phyloP scores from a whole-genome alignment of 2,113 vertebrate genomes.

The Collichthys lucidus region DNA sequence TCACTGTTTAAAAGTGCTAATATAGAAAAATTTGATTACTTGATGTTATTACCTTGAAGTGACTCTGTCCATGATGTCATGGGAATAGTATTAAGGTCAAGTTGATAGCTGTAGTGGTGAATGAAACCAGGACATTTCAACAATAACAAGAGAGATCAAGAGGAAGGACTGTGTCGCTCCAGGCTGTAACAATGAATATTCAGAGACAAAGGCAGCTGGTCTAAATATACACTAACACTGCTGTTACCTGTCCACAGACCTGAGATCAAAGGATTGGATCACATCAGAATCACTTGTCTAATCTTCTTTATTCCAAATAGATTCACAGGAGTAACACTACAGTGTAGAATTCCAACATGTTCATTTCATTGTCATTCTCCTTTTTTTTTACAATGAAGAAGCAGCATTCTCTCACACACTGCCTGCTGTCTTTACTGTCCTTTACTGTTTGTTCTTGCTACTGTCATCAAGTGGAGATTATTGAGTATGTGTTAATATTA shows the following conservation, averaged over 20 bases:
- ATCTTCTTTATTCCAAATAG: neutral
- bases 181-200: conserved; percentile 1
- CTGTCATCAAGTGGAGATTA: no score
- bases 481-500: no score
- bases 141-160: conserved; percentile 14
- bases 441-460: no score
- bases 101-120: conserved; percentile 7
- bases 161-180: conserved; percentile 1
- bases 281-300: neutral
- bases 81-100: conserved; percentile 12
- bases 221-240: conserved; percentile 6
- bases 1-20: neutral
- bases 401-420: no score
- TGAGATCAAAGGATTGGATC: neutral
- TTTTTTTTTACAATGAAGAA: no score
- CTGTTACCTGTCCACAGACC: neutral
- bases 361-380: no score
- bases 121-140: conserved; percentile 16
- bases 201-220: conserved; percentile 4
- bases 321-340: no score
- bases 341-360: no score
- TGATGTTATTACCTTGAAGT: neutral
- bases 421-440: no score
- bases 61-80: conserved; percentile 5
- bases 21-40: neutral